Conservation (phyloP, 1,140 invertebrate genomes). For the Pseudachorutes palmiensis region DNA sequence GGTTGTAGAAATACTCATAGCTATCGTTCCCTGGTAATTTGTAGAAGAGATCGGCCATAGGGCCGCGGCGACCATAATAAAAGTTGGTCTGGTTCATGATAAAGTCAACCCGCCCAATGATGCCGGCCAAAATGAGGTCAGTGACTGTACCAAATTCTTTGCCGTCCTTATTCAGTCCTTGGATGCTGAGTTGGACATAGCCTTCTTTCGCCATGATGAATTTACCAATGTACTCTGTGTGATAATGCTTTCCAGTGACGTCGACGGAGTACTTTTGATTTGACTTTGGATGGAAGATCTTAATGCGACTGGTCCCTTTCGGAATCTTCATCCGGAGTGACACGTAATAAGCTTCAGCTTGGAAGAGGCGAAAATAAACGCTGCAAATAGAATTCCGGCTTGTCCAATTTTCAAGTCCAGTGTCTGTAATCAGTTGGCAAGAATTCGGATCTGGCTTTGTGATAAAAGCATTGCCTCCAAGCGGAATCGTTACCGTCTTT, state of each 20-base stretch:
- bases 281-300: neutral
- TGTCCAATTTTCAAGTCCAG: conserved; percentile 19
- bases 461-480: conserved; percentile 19
- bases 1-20: conserved; percentile 32
- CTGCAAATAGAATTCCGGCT: neutral
- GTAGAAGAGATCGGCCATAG: conserved; percentile 16
- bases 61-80: conserved; percentile 25
- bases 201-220: neutral
- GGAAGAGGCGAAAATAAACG: conserved; percentile 7
- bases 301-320: neutral
- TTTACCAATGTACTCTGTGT: conserved; percentile 1
- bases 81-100: neutral
- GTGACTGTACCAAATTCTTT: conserved; percentile 1
- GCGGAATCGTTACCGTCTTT: no score
- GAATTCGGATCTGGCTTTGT: conserved; percentile 1
- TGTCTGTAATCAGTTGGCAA: conserved; percentile 7
- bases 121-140: neutral
- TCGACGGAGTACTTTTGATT: neutral
- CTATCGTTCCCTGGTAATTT: neutral
- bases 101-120: neutral
- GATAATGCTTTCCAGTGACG: neutral
- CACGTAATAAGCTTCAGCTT: neutral
- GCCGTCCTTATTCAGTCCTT: conserved; percentile 12
- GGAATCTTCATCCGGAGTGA: conserved; percentile 7
- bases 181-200: conserved; percentile 12